Base-by-base conservation (phyloP, 2,888 invertebrate genomes). In the Euphydryas editha region DNA sequence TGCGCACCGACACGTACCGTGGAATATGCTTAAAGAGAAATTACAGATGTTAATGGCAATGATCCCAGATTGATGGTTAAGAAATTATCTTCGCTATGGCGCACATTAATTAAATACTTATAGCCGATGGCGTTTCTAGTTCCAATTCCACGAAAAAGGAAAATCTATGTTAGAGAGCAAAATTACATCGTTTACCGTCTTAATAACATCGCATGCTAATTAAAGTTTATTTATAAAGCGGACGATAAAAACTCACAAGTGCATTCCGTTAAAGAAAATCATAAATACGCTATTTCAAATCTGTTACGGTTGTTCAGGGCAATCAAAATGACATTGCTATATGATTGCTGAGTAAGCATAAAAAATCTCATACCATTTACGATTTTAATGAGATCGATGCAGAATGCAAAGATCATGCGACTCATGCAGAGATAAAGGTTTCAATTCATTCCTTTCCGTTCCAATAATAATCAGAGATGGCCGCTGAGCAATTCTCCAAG, bases 321-420 rank as follows among this genome's bases (percentile, higher is more conserved):
- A 44, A 54, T 65, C 59, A 59, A 55, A 65, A 46, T 18, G 55
- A 37, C 59, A 56, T 37, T 59, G 21, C 54, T 39, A 17, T 54
- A 56, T 47, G 59, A 59, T 42, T 58, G 70, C 64, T 73, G 76
- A 76, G 72, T 74, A 74, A 73, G 65, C 69, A 68, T 61, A 74
- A 75, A 74, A 74, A 66, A 71, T 64, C 69, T 67, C 64, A 59
- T 59, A 65, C 55, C 71, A 71, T 77, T 78, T 73, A 76, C 72
- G 78, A 76, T 73, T 65, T 75, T 81, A 81, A 83, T 81, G 76
- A 81, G 79, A 70, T 71, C 65, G 65, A 68, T 62, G 63, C 68
- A 73, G 75, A 70, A 74, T 74, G 72, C 71, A 44, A 68, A 55
- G 71, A 72, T 78, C 72, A 75, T 75, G 76, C 79, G 74, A 78